A percentile compares a stretch with the other conserved stretches of the same genome.
These are phyloP conservation scores for Haliclona indistincta DNA, from an alignment of 37 sponge, comb jelly and placozoan species.

Conservation along the genomic window DNA sequence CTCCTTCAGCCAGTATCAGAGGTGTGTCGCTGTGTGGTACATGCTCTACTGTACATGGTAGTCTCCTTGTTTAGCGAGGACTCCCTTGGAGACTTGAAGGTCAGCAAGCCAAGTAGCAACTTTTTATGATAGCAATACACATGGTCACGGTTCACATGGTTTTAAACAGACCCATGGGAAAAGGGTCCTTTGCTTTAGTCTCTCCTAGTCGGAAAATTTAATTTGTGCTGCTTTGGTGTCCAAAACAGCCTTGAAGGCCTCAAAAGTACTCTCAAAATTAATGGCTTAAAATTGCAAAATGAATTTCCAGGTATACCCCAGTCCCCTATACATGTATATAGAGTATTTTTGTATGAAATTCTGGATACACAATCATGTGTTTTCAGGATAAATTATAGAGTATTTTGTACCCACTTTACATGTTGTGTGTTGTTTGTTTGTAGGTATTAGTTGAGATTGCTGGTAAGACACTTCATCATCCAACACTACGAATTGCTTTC, in stretches of 20 bases:
- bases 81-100: slow-evolving; percentile 45
- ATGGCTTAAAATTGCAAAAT: not conserved
- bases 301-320: not conserved
- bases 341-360: not conserved
- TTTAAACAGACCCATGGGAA: too few species aligned
- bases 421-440: not conserved
- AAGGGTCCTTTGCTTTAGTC: too few species aligned
- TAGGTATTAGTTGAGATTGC: slow-evolving; percentile 45
- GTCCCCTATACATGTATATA: not conserved
- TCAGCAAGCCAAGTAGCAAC: slow-evolving; percentile 10
- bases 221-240: too few species aligned
- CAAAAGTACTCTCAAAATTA: too few species aligned
- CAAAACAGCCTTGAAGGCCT: too few species aligned
- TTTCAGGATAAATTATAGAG: too few species aligned
- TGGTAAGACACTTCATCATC: slow-evolving; percentile 36
- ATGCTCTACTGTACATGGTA: slow-evolving; percentile 31
- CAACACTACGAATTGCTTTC: slow-evolving; percentile 45
- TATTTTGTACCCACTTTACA: too few species aligned
- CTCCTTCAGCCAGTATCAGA: slow-evolving; percentile 44
- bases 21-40: slow-evolving; percentile 14
- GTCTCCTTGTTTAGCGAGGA: slow-evolving; percentile 45
- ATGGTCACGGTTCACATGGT: too few species aligned
- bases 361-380: too few species aligned
- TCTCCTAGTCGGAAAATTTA: too few species aligned
- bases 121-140: not conserved